Conservation (phyloP, 53 echinoderm and acorn worm species). For the Arbacia lixula region DNA sequence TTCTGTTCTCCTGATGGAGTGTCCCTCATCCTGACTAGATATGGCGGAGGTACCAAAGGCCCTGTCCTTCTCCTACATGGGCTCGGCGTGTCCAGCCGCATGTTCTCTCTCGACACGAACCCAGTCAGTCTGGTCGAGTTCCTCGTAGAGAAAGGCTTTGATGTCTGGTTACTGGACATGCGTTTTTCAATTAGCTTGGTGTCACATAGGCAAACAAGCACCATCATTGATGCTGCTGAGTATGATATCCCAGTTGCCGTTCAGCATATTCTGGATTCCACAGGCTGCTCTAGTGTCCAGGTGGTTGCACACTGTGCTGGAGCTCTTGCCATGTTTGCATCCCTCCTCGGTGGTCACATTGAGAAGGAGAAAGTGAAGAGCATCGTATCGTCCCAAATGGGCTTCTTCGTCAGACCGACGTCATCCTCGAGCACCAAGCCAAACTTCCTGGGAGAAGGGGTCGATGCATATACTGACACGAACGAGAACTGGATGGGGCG, state of each 20-base stretch:
- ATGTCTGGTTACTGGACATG: constrained; percentile 69
- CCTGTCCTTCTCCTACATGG: constrained; percentile 70
- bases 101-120: constrained; percentile 66
- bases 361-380: constrained; percentile 63
- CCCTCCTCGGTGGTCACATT: constrained; percentile 48
- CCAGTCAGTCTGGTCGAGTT: constrained; percentile 67
- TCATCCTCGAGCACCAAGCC: constrained; percentile 34
- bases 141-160: constrained; percentile 61
- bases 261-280: constrained; percentile 54
- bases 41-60: constrained; percentile 57
- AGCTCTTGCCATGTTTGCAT: constrained; percentile 50
- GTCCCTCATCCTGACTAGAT: constrained; percentile 55
- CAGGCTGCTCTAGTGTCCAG: constrained; percentile 58
- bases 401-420: constrained; percentile 36
- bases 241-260: constrained; percentile 68
- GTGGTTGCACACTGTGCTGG: constrained; percentile 70
- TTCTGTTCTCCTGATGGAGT: constrained; percentile 55
- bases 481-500: constrained; percentile 67
- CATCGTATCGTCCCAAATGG: constrained; percentile 68
- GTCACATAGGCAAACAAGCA: constrained; percentile 37
- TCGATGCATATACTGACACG: constrained; percentile 59
- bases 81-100: constrained; percentile 64
- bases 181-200: constrained; percentile 50
- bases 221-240: constrained; percentile 65
- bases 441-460: constrained; percentile 51